Conservation (phyloP, 2,797 vertebrate genomes). For the Hemitrygon akajei region DNA sequence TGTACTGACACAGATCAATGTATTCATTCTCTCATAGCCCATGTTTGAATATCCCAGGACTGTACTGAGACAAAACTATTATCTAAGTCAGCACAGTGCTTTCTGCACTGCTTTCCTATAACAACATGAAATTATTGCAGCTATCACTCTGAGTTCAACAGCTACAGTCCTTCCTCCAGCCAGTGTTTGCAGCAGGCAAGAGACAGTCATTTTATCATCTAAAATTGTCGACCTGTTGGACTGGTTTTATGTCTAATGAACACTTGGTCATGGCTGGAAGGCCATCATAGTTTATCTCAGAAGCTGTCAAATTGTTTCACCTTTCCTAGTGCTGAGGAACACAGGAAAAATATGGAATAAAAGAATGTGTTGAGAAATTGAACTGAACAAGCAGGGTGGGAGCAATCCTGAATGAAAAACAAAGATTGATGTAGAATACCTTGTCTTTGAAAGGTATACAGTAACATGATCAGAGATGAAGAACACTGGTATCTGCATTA, state of each 20-base stretch:
- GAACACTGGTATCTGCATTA: too few species aligned
- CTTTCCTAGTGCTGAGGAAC: neutral
- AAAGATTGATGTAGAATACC: too few species aligned
- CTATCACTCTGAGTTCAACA: neutral
- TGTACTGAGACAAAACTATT: too few species aligned
- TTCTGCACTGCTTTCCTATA: neutral
- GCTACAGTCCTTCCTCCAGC: neutral
- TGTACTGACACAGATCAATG: constrained; percentile 24
- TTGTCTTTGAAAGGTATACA: too few species aligned
- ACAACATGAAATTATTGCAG: neutral
- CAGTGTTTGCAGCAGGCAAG: neutral
- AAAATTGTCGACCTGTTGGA: neutral
- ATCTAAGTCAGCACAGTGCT: too few species aligned
- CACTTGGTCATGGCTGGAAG: neutral
- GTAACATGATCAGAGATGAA: too few species aligned
- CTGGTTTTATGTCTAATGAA: neutral
- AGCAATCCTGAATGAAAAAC: too few species aligned
- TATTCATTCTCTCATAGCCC: too few species aligned
- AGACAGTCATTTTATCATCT: neutral
- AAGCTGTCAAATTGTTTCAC: neutral
- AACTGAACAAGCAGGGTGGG: too few species aligned
- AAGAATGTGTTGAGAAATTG: neutral
- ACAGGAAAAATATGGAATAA: neutral
- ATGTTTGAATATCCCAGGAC: too few species aligned
- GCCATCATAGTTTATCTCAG: neutral